These are phyloP conservation scores for Drosophila dunni DNA, from an alignment of 1,140 invertebrate genomes.

Conservation along the genomic window DNA sequence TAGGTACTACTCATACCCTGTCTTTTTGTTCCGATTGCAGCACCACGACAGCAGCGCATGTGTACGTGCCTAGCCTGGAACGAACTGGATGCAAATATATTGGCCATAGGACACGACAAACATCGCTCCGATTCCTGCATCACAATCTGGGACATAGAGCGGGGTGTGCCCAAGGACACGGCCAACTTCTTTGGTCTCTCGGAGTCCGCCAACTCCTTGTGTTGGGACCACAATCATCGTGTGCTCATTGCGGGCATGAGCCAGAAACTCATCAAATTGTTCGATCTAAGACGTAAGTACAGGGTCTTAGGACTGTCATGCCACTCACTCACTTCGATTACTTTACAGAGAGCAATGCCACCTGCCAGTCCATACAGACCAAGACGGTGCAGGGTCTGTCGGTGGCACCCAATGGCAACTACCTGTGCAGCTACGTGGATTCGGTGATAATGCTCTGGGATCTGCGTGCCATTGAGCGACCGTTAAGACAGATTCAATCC, in stretches of 20 bases:
- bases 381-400: conserved; percentile 93
- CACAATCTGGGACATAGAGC: conserved; percentile 91
- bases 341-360: conserved; percentile 88
- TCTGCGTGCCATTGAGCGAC: conserved; percentile 93
- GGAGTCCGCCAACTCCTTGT: conserved; percentile 93
- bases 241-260: conserved; percentile 94
- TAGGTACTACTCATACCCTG: background rate
- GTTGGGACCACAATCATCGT: conserved; percentile 92
- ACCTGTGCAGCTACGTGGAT: conserved; percentile 93
- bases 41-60: conserved; percentile 91
- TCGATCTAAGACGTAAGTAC: conserved; percentile 93
- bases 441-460: conserved; percentile 95
- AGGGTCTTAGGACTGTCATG: background rate
- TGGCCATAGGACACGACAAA: conserved; percentile 94
- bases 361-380: conserved; percentile 90
- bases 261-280: conserved; percentile 94
- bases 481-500: conserved; percentile 90
- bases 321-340: background rate
- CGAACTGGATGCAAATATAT: conserved; percentile 91
- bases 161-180: conserved; percentile 73
- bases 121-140: conserved; percentile 93
- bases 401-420: conserved; percentile 91
- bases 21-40: conserved; percentile 84
- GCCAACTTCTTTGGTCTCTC: conserved; percentile 87
- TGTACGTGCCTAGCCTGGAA: conserved; percentile 96